Conservation (phyloP, 1,140 invertebrate species). For the Chelonus insularis region DNA sequence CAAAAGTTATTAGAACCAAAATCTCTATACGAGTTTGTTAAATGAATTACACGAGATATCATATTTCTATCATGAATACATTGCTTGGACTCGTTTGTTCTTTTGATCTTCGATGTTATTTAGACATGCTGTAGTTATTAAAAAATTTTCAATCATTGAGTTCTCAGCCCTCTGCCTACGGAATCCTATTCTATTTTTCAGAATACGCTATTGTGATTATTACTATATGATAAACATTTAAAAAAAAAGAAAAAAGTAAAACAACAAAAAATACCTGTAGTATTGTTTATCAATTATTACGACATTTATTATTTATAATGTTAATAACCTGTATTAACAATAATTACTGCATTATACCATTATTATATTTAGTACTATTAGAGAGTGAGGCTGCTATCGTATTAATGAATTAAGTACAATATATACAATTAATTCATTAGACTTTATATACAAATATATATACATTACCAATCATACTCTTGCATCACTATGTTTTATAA, state of each 20-base stretch:
- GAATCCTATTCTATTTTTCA: slow-evolving; percentile 61
- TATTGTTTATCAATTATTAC: slow-evolving; percentile 31
- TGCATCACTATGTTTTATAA: slow-evolving; percentile 28
- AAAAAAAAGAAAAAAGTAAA: slow-evolving; percentile 26
- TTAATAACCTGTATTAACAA: slow-evolving; percentile 34
- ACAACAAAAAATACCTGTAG: slow-evolving; percentile 34
- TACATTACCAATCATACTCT: slow-evolving; percentile 32
- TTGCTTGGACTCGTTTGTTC: slow-evolving; percentile 18
- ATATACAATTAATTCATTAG: slow-evolving; percentile 51
- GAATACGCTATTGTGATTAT: slow-evolving; percentile 62
- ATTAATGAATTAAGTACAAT: slow-evolving; percentile 44
- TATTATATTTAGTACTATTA: slow-evolving; percentile 42
- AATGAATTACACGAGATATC: background rate
- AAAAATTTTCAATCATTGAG: background rate
- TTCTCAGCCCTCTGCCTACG: slow-evolving; percentile 52
- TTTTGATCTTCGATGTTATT: background rate
- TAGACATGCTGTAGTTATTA: background rate
- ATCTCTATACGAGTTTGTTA: no score
- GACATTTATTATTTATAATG: slow-evolving; percentile 32
- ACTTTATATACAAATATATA: slow-evolving; percentile 49
- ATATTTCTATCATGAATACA: background rate
- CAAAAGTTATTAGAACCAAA: no score
- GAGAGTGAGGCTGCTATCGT: slow-evolving; percentile 42
- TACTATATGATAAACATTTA: slow-evolving; percentile 55
- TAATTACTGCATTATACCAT: slow-evolving; percentile 40